Base-by-base conservation (phyloP, 2,113 vertebrate species). In the Cepphus grylle region DNA sequence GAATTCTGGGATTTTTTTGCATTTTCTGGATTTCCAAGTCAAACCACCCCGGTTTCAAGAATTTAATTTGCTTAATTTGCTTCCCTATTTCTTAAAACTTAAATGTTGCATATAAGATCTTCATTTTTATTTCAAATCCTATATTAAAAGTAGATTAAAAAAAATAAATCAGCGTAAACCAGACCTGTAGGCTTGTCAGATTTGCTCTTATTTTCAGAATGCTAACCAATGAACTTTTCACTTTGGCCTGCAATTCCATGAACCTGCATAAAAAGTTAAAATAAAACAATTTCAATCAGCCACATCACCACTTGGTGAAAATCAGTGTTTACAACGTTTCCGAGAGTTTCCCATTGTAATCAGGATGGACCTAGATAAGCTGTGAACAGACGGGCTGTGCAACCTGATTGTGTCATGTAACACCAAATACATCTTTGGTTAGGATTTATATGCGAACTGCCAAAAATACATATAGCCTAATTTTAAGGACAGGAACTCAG, bases 111-210 rank as follows among this genome's bases (percentile, higher is more conserved):
- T 2, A 5, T 1, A 56, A 70, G 25, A 71, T 29, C 61, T 40
- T 12, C 3, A 34, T 50, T 84, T 74, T 43, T 34, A 43, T 42
- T 81, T 86, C 14, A 62, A 91, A 55, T 38, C 25, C 32, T 15
- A 0, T 11, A 42, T 42, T 65, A 61, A 53, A 87, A 81, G 53
- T 21, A 45, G 6, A 84, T 58, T 53, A 40, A 6, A 50, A 38
- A 52, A 62, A 72, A 70, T 14, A 84, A 81, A 55, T 55, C 17
- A 18, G 11, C 21, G 27, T 36, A 80, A 72, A 66, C 15, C 97
- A 96, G 88, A 98, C 98, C 94, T 98, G 80, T 67, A 99, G 96
- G 95, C 95, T 98, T 80, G 79, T 98, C 94, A 99, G 97, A 78
- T 96, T 97, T 86, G 96, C 96, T 83, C 98, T 98, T 73, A 94